Evolutionary conservation across 2,888 invertebrate species (phyloP).

Genomic region (Arrhopalites spinosus): DNA sequence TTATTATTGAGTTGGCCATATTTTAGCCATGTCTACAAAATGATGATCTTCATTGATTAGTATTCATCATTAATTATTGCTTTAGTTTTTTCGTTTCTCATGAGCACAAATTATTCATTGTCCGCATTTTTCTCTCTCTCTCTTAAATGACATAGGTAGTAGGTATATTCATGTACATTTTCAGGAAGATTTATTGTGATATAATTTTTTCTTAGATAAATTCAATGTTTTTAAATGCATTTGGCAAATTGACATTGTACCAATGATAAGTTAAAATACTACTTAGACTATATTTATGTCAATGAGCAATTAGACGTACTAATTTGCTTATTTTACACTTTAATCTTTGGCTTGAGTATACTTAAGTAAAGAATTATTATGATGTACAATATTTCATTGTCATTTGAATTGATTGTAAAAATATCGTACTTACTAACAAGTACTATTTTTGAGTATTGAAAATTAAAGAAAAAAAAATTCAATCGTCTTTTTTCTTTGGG

Average conservation of each 20-base stretch:
- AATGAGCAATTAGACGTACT: not conserved
- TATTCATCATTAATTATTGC: slow-evolving; percentile 9
- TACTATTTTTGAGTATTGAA: too few relatives aligned
- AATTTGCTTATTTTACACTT: not conserved
- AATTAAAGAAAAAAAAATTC: too few relatives aligned
- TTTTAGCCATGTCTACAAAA: not conserved
- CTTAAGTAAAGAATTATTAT: not conserved
- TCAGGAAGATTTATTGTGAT: too few relatives aligned
- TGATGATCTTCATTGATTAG: not conserved
- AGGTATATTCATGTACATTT: too few relatives aligned
- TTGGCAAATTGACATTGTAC: too few relatives aligned
- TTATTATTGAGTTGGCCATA: not conserved
- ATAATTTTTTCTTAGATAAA: too few relatives aligned
- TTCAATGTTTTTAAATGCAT: too few relatives aligned
- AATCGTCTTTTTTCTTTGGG: too few relatives aligned
- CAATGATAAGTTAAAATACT: too few relatives aligned
- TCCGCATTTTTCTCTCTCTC: not conserved
- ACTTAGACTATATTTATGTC: not conserved
- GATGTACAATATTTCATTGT: not conserved
- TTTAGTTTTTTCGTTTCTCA: slow-evolving; percentile 10
- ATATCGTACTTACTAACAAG: too few relatives aligned
- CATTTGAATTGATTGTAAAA: not conserved
- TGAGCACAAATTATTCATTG: slow-evolving; percentile 10
- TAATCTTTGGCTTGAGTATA: not conserved
- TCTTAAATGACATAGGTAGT: too few relatives aligned